Base-by-base conservation (phyloP, 2,888 invertebrate genomes). In the Synanthedon myopaeformis region DNA sequence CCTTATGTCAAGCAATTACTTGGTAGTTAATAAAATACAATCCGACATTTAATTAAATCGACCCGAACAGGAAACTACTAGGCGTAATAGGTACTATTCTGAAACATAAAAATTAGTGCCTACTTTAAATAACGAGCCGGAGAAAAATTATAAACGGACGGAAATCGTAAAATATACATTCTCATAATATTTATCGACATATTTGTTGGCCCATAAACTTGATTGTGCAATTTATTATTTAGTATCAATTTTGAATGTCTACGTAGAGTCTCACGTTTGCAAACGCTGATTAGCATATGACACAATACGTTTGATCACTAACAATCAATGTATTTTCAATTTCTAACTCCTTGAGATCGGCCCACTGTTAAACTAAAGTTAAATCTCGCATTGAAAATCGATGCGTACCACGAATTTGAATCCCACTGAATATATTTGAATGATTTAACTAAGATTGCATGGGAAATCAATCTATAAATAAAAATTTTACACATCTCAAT, bases 391-490 rank as follows among this genome's bases (percentile, higher is more conserved):
- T 59, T 51, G 58, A 58, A 58, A 59, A 59, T 56, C 56, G 57
- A 57, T 56, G 58, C 57, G 62, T 61, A 62, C 61, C 50, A 11
- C 53, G 48, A 17, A 65, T 70, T 70, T 69, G 66, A 67, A 72
- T 72, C 61, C 54, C 51, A 42, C 45, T 54, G 66, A 66, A 68
- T 65, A 60, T 55, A 68, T 70, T 72, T 65, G 57, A 72, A 70
- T 69, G 54, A 64, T 62, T 60, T 57, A 52, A 42, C 56, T 78
- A 62, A 62, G 74, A 78, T 80, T 72, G 61, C 35, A 54, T 63
- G 58, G 70, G 70, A 64, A 72, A 78, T 79, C 75, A 76, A 76
- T 78, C 65, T 70, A 61, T 64, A 62, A 66, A 61, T 64, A 52
- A 51, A 57, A 59, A 51, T 49, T 52, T 49, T 53, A 14, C 49